These are phyloP conservation scores for Habropoda laboriosa DNA, from an alignment of 1,140 invertebrate genomes.

Conservation along the genomic window DNA sequence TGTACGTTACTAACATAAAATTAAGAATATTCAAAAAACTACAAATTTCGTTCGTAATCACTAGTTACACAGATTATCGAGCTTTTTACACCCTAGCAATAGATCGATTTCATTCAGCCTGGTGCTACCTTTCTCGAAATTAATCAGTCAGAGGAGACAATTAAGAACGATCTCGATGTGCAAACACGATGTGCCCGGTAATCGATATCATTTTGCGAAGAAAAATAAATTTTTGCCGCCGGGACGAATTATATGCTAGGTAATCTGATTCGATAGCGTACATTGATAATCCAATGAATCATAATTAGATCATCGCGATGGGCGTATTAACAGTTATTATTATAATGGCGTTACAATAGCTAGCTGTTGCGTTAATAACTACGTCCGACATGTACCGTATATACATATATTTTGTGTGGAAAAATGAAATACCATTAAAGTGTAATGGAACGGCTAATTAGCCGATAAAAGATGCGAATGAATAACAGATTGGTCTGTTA, in stretches of 20 bases:
- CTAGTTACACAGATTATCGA: too few species aligned
- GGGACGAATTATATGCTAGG: slow-evolving; percentile 40
- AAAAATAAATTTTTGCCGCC: slow-evolving; percentile 51
- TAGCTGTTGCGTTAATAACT: slow-evolving; percentile 61
- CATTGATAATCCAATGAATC: slow-evolving; percentile 65
- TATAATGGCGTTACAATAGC: slow-evolving; percentile 67
- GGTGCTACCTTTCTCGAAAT: too few species aligned
- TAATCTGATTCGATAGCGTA: slow-evolving; percentile 61
- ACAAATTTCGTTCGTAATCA: too few species aligned
- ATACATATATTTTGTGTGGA: slow-evolving; percentile 59
- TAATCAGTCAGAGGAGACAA: too few species aligned
- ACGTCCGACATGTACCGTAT: slow-evolving; percentile 51
- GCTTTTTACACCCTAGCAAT: too few species aligned
- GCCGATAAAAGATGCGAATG: slow-evolving; percentile 59
- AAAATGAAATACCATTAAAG: slow-evolving; percentile 69
- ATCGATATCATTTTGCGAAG: too few species aligned
- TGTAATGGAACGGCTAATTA: slow-evolving; percentile 67
- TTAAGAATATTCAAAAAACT: too few species aligned
- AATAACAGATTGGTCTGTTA: slow-evolving; percentile 51
- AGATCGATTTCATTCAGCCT: too few species aligned
- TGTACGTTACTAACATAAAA: neutral
- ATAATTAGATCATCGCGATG: slow-evolving; percentile 64
- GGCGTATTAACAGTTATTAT: slow-evolving; percentile 65
- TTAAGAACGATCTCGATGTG: too few species aligned
- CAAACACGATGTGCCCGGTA: too few species aligned